Evolutionary conservation across 2,113 vertebrate genomes (phyloP), one percentile per base, ranked within the genome.

Genomic region (Oriolus oriolus): DNA sequence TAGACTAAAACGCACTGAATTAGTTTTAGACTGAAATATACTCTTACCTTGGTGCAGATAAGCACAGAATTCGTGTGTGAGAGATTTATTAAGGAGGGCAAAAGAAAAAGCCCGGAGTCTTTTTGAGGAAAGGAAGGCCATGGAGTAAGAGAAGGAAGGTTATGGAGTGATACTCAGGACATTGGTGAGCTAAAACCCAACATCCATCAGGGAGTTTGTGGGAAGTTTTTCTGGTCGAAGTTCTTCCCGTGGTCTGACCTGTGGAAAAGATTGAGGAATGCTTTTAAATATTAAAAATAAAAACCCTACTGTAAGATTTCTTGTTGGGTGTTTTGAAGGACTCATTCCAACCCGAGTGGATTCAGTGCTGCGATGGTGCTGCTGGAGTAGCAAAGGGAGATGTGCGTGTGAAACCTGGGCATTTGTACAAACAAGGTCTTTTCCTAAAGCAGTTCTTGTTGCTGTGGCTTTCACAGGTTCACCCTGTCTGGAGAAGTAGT

Each of bases 381-480:
- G 56, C 45, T 80, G 33, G 71, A 85, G 71, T 0, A 73, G 66
- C 41, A 87, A 27, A 35, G 8, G 14, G 37, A 68, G 56, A 37
- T 33, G 74, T 33, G 63, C 5, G 0, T 50, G 52, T 84, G 73
- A 84, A 89, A 87, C 60, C 42, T 22, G 56, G 56, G 42, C 21
- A 15, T 69, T 84, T 87, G 68, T 53, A 20, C 6, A 20, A 84
- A 24, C 0, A 1, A 50, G 45, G 11, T 27, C 42, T 45, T 82
- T 69, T 47, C 57, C 61, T 44, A 47, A 89, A 80, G 77, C 53
- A 7, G 69, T 64, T 75, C 61, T 89, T 79, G 70, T 87, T 87
- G n/a, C 96, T 85, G 79, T 53, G 70, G 74, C 69, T 91, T 71
- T 49, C 57, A 41, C 14, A 7, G 75, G 19, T 94, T 94, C 65